phyloP scores from a whole-genome alignment of 2,797 vertebrate species.

The Pantherophis vulpinus region DNA sequence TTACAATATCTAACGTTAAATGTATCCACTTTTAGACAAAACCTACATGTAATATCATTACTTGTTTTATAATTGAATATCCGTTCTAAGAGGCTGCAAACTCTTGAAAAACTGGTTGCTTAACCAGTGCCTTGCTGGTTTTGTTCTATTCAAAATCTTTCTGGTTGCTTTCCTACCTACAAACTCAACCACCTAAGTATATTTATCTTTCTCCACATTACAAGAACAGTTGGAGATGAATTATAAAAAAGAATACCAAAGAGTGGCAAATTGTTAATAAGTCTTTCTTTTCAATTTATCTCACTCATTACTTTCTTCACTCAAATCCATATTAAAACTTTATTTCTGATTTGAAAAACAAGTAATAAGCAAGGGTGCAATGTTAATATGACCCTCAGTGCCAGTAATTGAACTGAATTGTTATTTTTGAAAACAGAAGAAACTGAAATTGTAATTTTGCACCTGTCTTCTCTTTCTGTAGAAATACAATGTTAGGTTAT shows the following conservation, averaged over 20 bases:
- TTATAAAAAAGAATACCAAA: not conserved
- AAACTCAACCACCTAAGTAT: not conserved
- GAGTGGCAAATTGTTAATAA: not conserved
- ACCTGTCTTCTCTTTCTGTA: not conserved
- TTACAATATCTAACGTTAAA: not conserved
- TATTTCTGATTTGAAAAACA: not conserved
- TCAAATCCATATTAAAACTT: not conserved
- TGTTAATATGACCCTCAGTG: not conserved
- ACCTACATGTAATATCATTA: not conserved
- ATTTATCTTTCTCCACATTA: not conserved
- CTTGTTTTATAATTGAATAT: not conserved
- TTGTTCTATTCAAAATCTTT: not conserved
- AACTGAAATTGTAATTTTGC: not conserved
- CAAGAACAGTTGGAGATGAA: not conserved
- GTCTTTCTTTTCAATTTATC: not conserved
- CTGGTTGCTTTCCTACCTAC: not conserved
- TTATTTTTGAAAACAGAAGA: not conserved
- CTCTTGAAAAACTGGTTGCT: not conserved
- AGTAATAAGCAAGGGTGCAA: not conserved
- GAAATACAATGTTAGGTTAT: not conserved
- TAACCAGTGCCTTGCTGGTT: not conserved
- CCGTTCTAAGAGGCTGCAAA: not conserved
- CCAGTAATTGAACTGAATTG: not conserved
- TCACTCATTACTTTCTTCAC: not conserved
- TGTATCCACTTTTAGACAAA: not conserved